Evolutionary conservation across 2,888 invertebrate genomes (phyloP).

Genomic region (Dinocampus coccinellae): DNA sequence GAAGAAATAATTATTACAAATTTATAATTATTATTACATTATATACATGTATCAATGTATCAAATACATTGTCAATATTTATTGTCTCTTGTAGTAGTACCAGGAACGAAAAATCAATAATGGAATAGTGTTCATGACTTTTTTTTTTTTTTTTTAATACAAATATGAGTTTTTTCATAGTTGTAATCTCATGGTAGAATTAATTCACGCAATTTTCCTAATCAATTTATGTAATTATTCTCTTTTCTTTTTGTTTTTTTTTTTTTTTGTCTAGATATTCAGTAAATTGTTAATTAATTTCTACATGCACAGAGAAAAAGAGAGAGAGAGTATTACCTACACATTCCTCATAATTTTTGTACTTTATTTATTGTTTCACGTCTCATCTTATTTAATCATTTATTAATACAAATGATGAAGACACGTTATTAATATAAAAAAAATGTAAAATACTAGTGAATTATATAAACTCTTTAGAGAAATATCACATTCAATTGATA

Average conservation of each 20-base stretch:
- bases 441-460: too few species aligned
- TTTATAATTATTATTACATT: constrained; percentile 5
- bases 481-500: constrained; percentile 11
- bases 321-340: too few species aligned
- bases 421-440: not conserved
- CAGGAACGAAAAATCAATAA: not conserved
- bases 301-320: too few species aligned
- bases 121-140: not conserved
- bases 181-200: not conserved
- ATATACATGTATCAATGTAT: not conserved
- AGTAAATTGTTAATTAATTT: too few species aligned
- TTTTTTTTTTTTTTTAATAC: too few species aligned
- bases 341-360: too few species aligned
- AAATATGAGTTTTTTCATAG: not conserved
- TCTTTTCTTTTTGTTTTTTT: not conserved
- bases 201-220: not conserved
- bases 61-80: not conserved
- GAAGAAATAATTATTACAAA: not conserved
- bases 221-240: not conserved
- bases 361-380: not conserved
- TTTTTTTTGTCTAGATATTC: too few species aligned
- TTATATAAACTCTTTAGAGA: constrained; percentile 19
- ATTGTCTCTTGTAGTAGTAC: not conserved
- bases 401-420: constrained; percentile 11
- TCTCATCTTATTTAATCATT: constrained; percentile 6